Conservation (phyloP, 2,113 vertebrate species). For the Fulmarus glacialis region DNA sequence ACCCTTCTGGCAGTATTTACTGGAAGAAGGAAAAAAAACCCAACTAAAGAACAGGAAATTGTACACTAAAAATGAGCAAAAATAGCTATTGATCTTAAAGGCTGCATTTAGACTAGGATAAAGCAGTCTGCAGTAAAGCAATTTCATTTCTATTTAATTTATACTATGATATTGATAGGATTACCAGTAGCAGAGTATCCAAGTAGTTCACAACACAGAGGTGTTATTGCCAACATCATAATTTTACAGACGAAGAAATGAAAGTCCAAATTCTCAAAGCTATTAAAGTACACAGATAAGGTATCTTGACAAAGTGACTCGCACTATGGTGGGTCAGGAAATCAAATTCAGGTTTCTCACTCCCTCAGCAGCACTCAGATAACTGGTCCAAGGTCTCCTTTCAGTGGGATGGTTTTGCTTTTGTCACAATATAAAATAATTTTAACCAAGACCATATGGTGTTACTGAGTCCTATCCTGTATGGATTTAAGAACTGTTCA, state of each 20-base stretch:
- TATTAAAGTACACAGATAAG: neutral
- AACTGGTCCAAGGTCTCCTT: neutral
- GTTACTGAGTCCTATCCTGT: neutral
- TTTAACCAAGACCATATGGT: neutral
- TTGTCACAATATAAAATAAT: neutral
- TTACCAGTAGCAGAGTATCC: neutral
- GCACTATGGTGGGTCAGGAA: neutral
- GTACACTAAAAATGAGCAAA: neutral
- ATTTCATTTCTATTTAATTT: neutral
- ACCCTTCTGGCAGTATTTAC: neutral
- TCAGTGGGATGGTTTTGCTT: neutral
- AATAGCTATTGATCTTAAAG: neutral
- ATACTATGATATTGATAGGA: neutral
- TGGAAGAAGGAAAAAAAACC: neutral
- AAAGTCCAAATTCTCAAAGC: neutral
- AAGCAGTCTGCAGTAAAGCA: neutral
- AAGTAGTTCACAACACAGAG: neutral
- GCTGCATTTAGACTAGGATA: neutral
- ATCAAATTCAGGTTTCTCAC: constrained; percentile 1
- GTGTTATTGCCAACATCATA: neutral
- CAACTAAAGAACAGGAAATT: neutral
- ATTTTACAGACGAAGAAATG: neutral
- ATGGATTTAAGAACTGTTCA: neutral
- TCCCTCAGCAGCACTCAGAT: neutral
- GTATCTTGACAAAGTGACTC: neutral